A percentile compares a stretch with the other conserved stretches of the same genome.
phyloP scores from a whole-genome alignment of 2,113 vertebrate genomes.

The Cebidichthys violaceus region DNA sequence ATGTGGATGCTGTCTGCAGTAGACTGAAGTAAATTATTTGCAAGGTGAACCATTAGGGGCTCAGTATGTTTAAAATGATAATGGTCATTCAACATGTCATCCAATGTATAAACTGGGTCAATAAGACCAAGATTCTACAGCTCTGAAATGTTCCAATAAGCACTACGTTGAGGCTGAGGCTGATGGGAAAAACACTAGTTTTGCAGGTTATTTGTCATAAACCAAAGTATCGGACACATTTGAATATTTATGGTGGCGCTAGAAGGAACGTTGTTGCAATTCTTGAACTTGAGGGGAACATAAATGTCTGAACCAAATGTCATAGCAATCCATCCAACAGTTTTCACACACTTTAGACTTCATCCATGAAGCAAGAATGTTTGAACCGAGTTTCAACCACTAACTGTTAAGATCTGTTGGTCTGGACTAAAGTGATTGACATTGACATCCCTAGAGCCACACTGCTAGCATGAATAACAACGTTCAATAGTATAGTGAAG shows the following conservation, averaged over 20 bases:
- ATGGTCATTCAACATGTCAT: background rate
- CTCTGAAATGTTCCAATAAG: background rate
- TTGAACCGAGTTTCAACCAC: background rate
- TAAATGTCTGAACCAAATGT: background rate
- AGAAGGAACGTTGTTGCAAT: background rate
- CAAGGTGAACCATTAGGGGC: background rate
- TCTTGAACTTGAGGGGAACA: background rate
- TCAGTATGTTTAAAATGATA: background rate
- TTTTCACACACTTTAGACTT: background rate
- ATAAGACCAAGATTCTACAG: background rate
- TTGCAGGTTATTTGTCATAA: background rate
- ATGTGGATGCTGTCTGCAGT: background rate
- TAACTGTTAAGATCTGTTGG: background rate
- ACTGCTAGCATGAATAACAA: background rate
- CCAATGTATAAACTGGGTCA: background rate
- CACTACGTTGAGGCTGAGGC: background rate
- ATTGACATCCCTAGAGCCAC: background rate
- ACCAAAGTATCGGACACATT: background rate
- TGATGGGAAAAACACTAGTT: background rate
- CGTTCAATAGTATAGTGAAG: background rate
- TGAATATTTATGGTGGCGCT: background rate
- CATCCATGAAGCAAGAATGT: background rate
- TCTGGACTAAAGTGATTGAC: background rate
- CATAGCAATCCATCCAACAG: background rate
- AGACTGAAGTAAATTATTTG: background rate